Conservation (phyloP, 2,113 vertebrate genomes). For the Leiothrix lutea region DNA sequence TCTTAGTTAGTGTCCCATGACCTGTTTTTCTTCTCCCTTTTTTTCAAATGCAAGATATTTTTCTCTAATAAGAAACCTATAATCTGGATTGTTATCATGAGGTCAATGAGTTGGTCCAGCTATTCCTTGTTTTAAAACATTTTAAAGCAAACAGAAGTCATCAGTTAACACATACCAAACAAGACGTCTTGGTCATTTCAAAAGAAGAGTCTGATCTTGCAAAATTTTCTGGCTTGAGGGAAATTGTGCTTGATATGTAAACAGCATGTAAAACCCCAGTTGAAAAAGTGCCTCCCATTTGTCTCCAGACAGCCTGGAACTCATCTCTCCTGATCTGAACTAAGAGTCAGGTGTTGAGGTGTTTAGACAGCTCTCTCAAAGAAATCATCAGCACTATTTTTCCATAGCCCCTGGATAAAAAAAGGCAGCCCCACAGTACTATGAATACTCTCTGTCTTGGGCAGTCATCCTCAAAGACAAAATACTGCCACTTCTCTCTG, state of each 20-base stretch:
- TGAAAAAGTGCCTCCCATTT: neutral
- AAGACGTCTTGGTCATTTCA: neutral
- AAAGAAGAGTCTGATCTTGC: neutral
- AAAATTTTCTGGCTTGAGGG: neutral
- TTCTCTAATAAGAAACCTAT: neutral
- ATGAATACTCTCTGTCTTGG: neutral
- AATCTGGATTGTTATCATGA: neutral
- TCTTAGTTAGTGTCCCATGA: neutral
- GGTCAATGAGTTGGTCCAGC: neutral
- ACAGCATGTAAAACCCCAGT: neutral
- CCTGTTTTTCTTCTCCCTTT: neutral
- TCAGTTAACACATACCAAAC: neutral
- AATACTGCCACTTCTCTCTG: neutral
- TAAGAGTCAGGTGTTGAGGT: neutral
- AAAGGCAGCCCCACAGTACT: neutral
- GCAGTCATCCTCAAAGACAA: neutral
- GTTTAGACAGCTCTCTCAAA: neutral
- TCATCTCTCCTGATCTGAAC: neutral
- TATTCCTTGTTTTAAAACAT: neutral
- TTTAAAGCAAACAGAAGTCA: neutral
- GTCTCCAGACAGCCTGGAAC: neutral
- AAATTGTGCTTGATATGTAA: neutral
- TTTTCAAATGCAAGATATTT: neutral
- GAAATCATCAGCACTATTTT: neutral
- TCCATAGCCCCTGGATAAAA: neutral